Conservation (phyloP, 1,140 invertebrate genomes). For the Globodera ellingtonae region DNA sequence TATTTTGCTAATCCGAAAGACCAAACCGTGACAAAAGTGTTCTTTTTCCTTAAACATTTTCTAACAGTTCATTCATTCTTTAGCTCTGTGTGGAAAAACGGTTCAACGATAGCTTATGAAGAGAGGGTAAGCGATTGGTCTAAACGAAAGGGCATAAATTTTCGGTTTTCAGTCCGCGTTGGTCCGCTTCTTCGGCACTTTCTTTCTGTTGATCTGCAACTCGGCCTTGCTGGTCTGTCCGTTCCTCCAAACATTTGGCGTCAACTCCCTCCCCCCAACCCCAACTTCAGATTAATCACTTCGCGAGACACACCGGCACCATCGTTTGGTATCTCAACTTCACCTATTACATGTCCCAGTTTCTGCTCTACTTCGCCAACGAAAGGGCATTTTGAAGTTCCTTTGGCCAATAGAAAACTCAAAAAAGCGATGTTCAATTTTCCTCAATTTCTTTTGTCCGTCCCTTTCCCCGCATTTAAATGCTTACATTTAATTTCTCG, state of each 20-base stretch:
- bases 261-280: not conserved
- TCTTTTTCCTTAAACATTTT: too few relatives aligned
- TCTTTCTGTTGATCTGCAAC: constrained; percentile 45
- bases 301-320: constrained; percentile 43
- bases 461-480: constrained; percentile 6
- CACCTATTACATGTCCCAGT: constrained; percentile 48
- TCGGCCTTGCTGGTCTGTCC: constrained; percentile 32
- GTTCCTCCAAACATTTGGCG: not conserved
- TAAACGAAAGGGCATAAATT: not conserved
- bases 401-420: not conserved
- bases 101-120: constrained; percentile 46
- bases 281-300: constrained; percentile 35
- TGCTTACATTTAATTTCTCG: constrained; percentile 9
- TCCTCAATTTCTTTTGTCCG: not conserved
- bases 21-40: too few relatives aligned
- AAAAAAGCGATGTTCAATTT: not conserved
- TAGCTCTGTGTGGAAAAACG: constrained; percentile 51
- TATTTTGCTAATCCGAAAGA: not conserved
- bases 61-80: not conserved
- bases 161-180: constrained; percentile 44
- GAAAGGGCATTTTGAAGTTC: constrained; percentile 44
- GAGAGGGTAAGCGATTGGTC: constrained; percentile 41
- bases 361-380: constrained; percentile 43
- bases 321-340: constrained; percentile 43
- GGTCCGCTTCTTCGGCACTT: constrained; percentile 44